These are phyloP conservation scores for Podotricha telesiphe DNA, from an alignment of 2,888 invertebrate species.

Conservation along the genomic window DNA sequence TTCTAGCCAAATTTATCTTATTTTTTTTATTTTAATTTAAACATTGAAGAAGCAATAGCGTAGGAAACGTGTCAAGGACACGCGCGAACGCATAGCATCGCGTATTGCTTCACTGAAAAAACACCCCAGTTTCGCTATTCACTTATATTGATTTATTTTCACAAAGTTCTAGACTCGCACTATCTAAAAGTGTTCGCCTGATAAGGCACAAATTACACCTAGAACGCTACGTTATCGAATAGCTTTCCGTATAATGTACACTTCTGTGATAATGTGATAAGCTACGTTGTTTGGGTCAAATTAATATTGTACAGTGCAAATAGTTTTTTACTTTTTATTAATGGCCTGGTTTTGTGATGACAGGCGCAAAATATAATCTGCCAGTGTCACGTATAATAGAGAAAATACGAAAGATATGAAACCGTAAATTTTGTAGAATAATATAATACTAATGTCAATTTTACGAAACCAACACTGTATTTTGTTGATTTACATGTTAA, in stretches of 20 bases:
- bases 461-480: no score
- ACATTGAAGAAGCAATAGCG: constrained; percentile 7
- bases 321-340: no score
- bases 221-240: constrained; percentile 26
- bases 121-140: constrained; percentile 1
- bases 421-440: no score
- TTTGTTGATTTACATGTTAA: no score
- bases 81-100: constrained; percentile 18
- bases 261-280: constrained; percentile 18
- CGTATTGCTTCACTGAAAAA: constrained; percentile 3
- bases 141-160: constrained; percentile 7
- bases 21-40: constrained; percentile 3
- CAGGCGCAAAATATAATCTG: no score
- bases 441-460: no score
- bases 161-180: constrained; percentile 5
- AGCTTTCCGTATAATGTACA: constrained; percentile 19
- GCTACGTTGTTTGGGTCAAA: background rate
- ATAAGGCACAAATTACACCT: constrained; percentile 17
- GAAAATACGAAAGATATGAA: no score
- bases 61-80: constrained; percentile 21
- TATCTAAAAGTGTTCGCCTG: constrained; percentile 17
- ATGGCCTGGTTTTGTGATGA: no score
- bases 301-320: background rate
- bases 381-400: no score
- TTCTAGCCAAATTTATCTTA: background rate